Conservation (phyloP, 2,113 vertebrate genomes). For the Vicugna pacos region DNA sequence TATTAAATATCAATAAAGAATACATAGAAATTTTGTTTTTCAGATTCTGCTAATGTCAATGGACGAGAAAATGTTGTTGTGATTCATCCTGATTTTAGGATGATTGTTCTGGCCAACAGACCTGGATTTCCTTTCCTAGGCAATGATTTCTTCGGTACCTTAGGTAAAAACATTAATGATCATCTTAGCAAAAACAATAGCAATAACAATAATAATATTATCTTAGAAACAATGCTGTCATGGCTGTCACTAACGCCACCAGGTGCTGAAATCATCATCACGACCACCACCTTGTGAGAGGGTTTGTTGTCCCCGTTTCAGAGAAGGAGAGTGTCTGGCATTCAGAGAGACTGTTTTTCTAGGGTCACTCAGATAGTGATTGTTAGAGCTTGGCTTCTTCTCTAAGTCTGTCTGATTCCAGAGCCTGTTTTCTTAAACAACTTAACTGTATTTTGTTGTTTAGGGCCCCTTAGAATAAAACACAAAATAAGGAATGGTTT, state of each 20-base stretch:
- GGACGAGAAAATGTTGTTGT: constrained; percentile 90
- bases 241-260: neutral
- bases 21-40: constrained; percentile 74
- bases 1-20: constrained; percentile 40
- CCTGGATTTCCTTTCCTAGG: constrained; percentile 99
- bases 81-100: constrained; percentile 98
- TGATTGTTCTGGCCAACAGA: constrained; percentile 97
- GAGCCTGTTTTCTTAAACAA: neutral
- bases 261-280: neutral
- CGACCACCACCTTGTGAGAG: neutral
- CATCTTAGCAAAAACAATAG: neutral
- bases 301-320: neutral
- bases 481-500: neutral
- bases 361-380: neutral
- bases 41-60: constrained; percentile 87
- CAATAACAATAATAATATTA: neutral
- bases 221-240: neutral
- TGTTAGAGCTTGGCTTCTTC: neutral
- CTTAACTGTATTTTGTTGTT: neutral
- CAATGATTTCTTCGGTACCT: constrained; percentile 97
- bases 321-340: neutral
- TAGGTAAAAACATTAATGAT: constrained; percentile 89
- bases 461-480: neutral
- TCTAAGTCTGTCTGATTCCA: neutral
- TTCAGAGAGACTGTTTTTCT: neutral